Conservation (phyloP, 2,888 invertebrate species). For the Drosophila borealis region DNA sequence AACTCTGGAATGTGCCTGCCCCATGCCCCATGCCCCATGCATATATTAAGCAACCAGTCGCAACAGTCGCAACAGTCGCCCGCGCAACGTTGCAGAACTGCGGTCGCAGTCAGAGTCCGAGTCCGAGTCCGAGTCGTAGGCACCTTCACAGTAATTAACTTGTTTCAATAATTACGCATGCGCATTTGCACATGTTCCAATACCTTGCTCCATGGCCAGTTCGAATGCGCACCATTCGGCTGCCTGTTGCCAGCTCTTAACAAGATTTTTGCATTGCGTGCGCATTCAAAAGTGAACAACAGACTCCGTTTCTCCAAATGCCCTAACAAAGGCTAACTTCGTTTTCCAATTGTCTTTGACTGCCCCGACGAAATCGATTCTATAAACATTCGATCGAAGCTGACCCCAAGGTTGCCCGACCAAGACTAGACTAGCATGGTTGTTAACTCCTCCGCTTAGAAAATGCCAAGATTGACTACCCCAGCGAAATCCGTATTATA, state of each 20-base stretch:
- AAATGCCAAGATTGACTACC: neutral
- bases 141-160: conserved; percentile 80
- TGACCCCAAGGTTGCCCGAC: neutral
- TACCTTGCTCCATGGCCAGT: conserved; percentile 28
- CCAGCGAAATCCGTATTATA: neutral
- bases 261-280: conserved; percentile 82
- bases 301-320: conserved; percentile 41
- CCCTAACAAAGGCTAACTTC: conserved; percentile 11
- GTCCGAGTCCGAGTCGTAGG: conserved; percentile 42
- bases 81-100: conserved; percentile 33
- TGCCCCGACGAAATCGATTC: neutral
- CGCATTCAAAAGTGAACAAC: conserved; percentile 53
- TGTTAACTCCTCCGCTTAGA: too few relatives aligned
- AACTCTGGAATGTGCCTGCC: conserved; percentile 61
- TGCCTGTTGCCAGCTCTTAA: conserved; percentile 58
- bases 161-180: conserved; percentile 82
- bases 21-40: conserved; percentile 51
- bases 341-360: neutral
- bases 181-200: conserved; percentile 79
- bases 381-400: neutral
- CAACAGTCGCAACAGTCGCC: conserved; percentile 34
- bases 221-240: conserved; percentile 35
- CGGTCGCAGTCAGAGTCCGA: conserved; percentile 22
- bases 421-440: too few relatives aligned
- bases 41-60: conserved; percentile 73